Percentiles rank a stretch among this genome's conserved stretches.
phyloP scores from a whole-genome alignment of 2,113 vertebrate genomes.

The Limanda limanda region DNA sequence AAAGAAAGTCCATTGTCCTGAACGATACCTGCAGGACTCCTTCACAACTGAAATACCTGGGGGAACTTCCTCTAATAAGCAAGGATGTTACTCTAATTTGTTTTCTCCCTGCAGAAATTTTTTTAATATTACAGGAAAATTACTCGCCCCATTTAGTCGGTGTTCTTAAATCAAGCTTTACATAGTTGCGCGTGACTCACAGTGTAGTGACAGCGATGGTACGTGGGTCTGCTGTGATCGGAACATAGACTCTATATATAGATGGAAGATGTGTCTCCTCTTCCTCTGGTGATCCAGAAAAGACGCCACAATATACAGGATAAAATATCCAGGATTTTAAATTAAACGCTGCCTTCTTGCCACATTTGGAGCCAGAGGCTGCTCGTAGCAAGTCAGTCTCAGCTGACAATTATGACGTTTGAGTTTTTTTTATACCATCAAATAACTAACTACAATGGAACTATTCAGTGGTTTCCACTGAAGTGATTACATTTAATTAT shows the following conservation, averaged over 20 bases:
- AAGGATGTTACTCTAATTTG: not conserved
- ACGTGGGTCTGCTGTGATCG: not conserved
- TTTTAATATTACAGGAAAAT: not conserved
- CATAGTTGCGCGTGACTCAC: not conserved
- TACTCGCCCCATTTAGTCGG: not conserved
- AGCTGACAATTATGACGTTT: too few relatives aligned
- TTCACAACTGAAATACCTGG: not conserved
- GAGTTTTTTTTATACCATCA: too few relatives aligned
- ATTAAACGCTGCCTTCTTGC: not conserved
- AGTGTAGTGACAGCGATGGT: not conserved
- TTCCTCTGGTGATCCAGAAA: not conserved
- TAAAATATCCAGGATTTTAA: too few relatives aligned
- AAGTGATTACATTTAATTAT: too few relatives aligned
- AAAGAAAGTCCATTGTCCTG: conserved; percentile 16
- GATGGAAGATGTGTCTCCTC: not conserved
- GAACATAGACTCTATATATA: not conserved
- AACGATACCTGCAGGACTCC: not conserved
- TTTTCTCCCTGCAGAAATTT: not conserved
- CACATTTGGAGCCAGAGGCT: too few relatives aligned
- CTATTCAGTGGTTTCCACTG: too few relatives aligned
- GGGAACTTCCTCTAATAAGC: not conserved
- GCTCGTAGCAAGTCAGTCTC: too few relatives aligned
- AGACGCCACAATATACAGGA: not conserved
- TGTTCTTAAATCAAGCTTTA: conserved; percentile 3
- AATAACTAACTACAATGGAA: too few relatives aligned